phyloP scores from a whole-genome alignment of 2,888 invertebrate genomes.

The Geophilus truncorum region DNA sequence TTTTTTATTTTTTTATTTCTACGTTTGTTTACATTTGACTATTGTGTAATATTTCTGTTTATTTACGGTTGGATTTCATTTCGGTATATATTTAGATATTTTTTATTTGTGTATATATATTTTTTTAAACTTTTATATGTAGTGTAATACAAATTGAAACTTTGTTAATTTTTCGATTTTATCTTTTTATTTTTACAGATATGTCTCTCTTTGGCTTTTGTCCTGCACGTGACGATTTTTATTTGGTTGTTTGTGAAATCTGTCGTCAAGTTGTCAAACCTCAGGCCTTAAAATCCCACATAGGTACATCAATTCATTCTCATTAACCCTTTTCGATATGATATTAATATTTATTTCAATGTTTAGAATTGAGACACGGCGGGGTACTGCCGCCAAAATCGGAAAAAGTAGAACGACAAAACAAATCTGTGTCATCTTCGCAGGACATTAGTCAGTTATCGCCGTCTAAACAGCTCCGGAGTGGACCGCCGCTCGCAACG shows the following conservation, averaged over 20 bases:
- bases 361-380: conserved; percentile 36
- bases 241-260: conserved; percentile 70
- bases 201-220: conserved; percentile 72
- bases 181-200: conserved; percentile 50
- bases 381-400: conserved; percentile 28
- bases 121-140: background rate
- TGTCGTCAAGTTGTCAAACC: conserved; percentile 73
- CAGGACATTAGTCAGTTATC: conserved; percentile 31
- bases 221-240: conserved; percentile 69
- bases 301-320: conserved; percentile 51
- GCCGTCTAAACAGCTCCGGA: background rate
- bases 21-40: too few relatives aligned
- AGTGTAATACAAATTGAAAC: background rate
- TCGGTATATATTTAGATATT: background rate
- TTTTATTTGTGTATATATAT: background rate
- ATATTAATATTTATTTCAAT: background rate
- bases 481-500: background rate
- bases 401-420: conserved; percentile 31
- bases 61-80: too few relatives aligned
- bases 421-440: conserved; percentile 25
- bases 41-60: background rate
- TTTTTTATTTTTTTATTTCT: background rate
- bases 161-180: background rate
- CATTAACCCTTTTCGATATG: background rate
- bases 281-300: conserved; percentile 68